A percentile compares a stretch with the other conserved stretches of the same genome.
Conservation (phyloP, 2,113 vertebrate species). For the Vidua macroura region DNA sequence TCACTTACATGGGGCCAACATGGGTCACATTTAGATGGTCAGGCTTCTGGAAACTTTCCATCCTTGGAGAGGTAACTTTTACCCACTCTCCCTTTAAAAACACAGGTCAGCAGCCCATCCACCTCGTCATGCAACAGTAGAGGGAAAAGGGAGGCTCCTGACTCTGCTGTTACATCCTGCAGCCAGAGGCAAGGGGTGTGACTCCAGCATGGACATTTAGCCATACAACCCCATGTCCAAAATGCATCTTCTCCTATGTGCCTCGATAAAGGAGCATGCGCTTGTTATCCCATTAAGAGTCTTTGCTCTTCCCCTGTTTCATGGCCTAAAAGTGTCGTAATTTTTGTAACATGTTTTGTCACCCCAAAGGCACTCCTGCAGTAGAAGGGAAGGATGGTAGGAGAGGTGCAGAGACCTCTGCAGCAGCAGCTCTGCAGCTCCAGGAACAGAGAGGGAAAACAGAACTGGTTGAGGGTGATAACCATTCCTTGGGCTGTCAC, state of each 20-base stretch:
- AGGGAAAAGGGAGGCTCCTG: neutral
- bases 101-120: neutral
- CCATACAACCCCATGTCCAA: neutral
- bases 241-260: neutral
- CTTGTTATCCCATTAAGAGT: neutral
- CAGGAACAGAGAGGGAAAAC: neutral
- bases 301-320: neutral
- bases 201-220: neutral
- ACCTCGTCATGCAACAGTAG: rapidly evolving
- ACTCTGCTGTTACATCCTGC: neutral
- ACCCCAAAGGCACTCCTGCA: neutral
- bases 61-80: neutral
- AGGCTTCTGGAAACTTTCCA: neutral
- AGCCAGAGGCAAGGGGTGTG: neutral
- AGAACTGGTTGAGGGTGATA: neutral
- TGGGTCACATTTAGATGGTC: neutral
- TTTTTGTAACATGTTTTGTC: neutral
- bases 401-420: neutral
- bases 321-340: neutral
- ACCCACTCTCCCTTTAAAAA: neutral
- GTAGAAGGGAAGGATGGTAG: neutral
- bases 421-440: neutral
- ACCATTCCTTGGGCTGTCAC: neutral
- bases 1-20: neutral
- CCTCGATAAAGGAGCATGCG: neutral